A percentile compares a stretch with the other conserved stretches of the same genome.
Evolutionary conservation across 2,888 invertebrate species (phyloP).

Genomic region (Brachypterus glaber): DNA sequence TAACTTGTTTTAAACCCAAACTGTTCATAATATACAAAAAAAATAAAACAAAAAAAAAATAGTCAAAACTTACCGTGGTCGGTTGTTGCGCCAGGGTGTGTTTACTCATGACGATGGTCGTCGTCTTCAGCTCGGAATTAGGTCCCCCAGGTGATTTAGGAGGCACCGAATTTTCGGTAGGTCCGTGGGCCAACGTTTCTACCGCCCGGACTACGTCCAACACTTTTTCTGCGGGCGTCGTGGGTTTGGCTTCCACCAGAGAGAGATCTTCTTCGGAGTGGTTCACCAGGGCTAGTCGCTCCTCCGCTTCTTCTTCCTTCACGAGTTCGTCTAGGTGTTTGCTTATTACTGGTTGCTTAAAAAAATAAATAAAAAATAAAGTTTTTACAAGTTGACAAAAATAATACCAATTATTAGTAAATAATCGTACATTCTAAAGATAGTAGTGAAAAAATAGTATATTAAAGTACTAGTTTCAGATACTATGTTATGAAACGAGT

Average conservation of each 20-base stretch:
- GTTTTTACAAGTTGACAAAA: no score
- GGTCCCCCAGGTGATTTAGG: conserved; percentile 67
- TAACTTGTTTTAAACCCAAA: no score
- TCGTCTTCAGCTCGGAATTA: conserved; percentile 59
- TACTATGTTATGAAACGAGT: no score
- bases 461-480: no score
- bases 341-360: no score
- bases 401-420: no score
- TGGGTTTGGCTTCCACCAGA: conserved; percentile 54
- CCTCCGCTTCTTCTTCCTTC: conserved; percentile 56
- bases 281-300: conserved; percentile 37
- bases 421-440: no score
- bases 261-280: conserved; percentile 36
- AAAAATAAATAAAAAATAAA: no score
- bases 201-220: conserved; percentile 80
- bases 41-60: no score
- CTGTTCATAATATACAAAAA: no score
- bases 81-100: conserved; percentile 74
- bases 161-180: conserved; percentile 46
- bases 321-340: no score
- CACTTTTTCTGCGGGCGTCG: conserved; percentile 74
- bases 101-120: conserved; percentile 89
- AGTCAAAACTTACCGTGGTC: conserved; percentile 47
- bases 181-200: conserved; percentile 62
- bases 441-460: no score